These are phyloP conservation scores for Clostera curtula DNA, from an alignment of 2,888 invertebrate species.

Conservation along the genomic window DNA sequence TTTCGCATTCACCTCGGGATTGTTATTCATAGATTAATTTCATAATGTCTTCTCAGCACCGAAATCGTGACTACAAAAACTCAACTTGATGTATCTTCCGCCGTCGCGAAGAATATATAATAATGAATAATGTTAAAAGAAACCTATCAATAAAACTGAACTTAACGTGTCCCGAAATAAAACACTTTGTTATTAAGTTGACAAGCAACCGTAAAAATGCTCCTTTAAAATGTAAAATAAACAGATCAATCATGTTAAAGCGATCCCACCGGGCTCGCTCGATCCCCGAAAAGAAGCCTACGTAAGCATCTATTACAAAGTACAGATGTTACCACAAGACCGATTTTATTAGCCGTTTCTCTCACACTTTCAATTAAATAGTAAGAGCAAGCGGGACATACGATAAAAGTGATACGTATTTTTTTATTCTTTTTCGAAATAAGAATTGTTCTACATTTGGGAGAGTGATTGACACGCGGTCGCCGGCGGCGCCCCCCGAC, in stretches of 20 bases:
- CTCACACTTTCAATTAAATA: slow-evolving; percentile 30
- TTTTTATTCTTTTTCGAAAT: slow-evolving; percentile 66
- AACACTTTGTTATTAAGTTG: slow-evolving; percentile 75
- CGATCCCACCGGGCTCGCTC: slow-evolving; percentile 69
- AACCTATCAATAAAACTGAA: slow-evolving; percentile 72
- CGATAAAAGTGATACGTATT: slow-evolving; percentile 65
- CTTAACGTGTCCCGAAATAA: slow-evolving; percentile 69
- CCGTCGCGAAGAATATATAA: slow-evolving; percentile 38
- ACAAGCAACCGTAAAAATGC: slow-evolving; percentile 75
- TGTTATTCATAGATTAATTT: slow-evolving; percentile 13
- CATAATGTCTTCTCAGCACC: slow-evolving; percentile 16
- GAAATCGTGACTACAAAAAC: slow-evolving; percentile 21
- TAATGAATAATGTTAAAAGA: slow-evolving; percentile 64
- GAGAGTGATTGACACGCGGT: slow-evolving; percentile 73
- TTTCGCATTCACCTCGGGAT: slow-evolving; percentile 8
- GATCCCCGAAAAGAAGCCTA: slow-evolving; percentile 73
- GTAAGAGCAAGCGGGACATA: slow-evolving; percentile 42
- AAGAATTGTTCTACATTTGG: slow-evolving; percentile 72
- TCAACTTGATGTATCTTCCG: slow-evolving; percentile 36
- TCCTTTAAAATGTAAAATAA: slow-evolving; percentile 75
- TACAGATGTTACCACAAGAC: slow-evolving; percentile 71
- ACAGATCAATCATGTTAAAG: slow-evolving; percentile 75
- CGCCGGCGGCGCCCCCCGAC: slow-evolving; percentile 65
- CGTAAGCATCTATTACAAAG: slow-evolving; percentile 73
- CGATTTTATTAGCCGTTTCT: slow-evolving; percentile 49